These are phyloP conservation scores for Graphium colonna DNA, from an alignment of 2,888 invertebrate genomes.

Conservation along the genomic window DNA sequence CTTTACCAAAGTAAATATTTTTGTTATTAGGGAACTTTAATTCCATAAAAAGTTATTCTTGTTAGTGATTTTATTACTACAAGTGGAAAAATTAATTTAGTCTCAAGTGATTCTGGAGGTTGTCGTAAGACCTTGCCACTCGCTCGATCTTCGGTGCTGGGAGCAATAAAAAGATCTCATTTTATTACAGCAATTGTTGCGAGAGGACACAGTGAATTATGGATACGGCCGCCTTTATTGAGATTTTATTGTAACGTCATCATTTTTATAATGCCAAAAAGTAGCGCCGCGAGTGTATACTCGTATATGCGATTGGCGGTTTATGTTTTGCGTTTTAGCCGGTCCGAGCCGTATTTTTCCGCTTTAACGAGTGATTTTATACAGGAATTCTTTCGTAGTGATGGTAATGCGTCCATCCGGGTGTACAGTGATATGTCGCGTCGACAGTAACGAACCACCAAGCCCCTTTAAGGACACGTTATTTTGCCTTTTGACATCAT, in stretches of 20 bases:
- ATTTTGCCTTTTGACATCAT: conserved; percentile 75
- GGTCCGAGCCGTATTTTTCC: conserved; percentile 37
- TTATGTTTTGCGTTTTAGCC: conserved; percentile 33
- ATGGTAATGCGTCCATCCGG: conserved; percentile 45
- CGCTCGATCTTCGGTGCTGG: conserved; percentile 38
- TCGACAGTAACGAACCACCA: conserved; percentile 69
- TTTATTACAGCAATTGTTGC: conserved; percentile 46
- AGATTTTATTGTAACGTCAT: conserved; percentile 46
- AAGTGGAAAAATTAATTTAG: conserved; percentile 55
- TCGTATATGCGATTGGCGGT: conserved; percentile 26
- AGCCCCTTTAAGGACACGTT: conserved; percentile 66
- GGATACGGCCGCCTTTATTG: conserved; percentile 45
- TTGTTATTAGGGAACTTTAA: too few species aligned
- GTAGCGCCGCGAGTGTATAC: conserved; percentile 24
- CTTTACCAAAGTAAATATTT: too few species aligned
- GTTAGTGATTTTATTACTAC: conserved; percentile 33
- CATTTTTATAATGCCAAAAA: conserved; percentile 51
- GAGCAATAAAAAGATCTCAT: conserved; percentile 39
- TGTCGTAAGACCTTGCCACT: conserved; percentile 47
- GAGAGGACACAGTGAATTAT: conserved; percentile 54
- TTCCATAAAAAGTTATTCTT: too few species aligned
- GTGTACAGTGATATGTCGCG: conserved; percentile 67
- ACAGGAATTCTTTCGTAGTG: conserved; percentile 42
- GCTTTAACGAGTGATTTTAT: conserved; percentile 49
- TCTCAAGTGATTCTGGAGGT: conserved; percentile 32